Evolutionary conservation across 2,888 invertebrate species (phyloP).

Genomic region (Andricus quercusramuli): DNA sequence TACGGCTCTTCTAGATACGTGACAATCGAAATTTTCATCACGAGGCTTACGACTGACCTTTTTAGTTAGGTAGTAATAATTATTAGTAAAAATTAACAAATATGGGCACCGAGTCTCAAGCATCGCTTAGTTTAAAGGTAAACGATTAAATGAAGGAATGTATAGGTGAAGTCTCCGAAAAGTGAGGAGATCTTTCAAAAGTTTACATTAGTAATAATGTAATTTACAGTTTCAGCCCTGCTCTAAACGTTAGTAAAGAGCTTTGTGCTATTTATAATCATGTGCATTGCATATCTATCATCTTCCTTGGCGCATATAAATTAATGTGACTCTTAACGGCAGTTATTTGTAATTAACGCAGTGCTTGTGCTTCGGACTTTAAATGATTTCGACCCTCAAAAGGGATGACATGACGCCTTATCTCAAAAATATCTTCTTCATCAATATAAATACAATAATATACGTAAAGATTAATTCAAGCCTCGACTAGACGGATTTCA

Average conservation of each 20-base stretch:
- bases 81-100: constrained; percentile 66
- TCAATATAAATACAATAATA: not conserved
- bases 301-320: constrained; percentile 65
- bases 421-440: constrained; percentile 12
- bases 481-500: not conserved
- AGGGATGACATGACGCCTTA: not conserved
- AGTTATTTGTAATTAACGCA: constrained; percentile 47
- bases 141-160: constrained; percentile 66
- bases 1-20: constrained; percentile 66
- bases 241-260: constrained; percentile 66
- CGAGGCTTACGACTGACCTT: constrained; percentile 64
- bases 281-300: constrained; percentile 74
- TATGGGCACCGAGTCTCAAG: constrained; percentile 58
- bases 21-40: constrained; percentile 65
- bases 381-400: constrained; percentile 8
- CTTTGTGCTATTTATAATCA: constrained; percentile 78
- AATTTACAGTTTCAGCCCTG: constrained; percentile 72
- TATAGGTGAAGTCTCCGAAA: constrained; percentile 60
- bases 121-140: constrained; percentile 53
- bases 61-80: constrained; percentile 60
- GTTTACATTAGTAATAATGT: constrained; percentile 61
- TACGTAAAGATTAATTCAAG: constrained; percentile 20
- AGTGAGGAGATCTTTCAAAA: constrained; percentile 55
- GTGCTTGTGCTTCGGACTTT: constrained; percentile 46
- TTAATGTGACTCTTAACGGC: constrained; percentile 69